Base-by-base conservation (phyloP, 1,140 invertebrate species). In the Platorchestia sp. region DNA sequence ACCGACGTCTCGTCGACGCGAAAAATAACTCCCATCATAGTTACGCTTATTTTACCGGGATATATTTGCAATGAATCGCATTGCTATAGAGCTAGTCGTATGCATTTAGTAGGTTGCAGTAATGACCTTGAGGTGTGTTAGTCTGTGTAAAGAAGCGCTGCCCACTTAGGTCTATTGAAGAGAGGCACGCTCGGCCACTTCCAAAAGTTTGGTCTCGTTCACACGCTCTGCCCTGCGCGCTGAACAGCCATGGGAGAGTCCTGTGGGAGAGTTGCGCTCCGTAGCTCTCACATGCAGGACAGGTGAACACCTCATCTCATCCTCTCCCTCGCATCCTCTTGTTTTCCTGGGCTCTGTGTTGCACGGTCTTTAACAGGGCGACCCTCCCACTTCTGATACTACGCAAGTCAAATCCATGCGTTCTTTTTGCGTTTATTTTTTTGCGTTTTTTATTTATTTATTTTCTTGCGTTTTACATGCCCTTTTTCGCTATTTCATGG, bases 141-240 rank as follows among this genome's bases (percentile, higher is more conserved):
- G 59, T 27, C 59, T 22, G 59, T 19, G 59, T 75, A 75, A 75
- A 75, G 59, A 36, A 10, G 14, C 7, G 59, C 59, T 75, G 59
- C 59, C 59, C 59, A 75, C 59, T 75, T 75, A 75, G 59, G 59
- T 75, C 14, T 75, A 75, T 75, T 75, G 59, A 75, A 75, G 59
- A 3, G 14, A 75, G 59, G 59, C 59, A 75, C 59, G 59, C 59
- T 75, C 59, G 27, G 27, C 59, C 59, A 75, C 59, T 75, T 75
- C 59, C 59, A 27, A 89, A 42, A 42, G 87, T 43, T 89, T 41
- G 87, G 41, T 89, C 87, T 44, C 91, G 91, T 93, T 93, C 91
- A 45, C 91, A 93, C 91, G 91, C 7, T 45, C 45, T 93, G 45
- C 45, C 91, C 91, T 93, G 45, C 6, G 36, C 43, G 40, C 14